Base-by-base conservation (phyloP, 2,888 invertebrate genomes). In the Carterocephalus palaemon region DNA sequence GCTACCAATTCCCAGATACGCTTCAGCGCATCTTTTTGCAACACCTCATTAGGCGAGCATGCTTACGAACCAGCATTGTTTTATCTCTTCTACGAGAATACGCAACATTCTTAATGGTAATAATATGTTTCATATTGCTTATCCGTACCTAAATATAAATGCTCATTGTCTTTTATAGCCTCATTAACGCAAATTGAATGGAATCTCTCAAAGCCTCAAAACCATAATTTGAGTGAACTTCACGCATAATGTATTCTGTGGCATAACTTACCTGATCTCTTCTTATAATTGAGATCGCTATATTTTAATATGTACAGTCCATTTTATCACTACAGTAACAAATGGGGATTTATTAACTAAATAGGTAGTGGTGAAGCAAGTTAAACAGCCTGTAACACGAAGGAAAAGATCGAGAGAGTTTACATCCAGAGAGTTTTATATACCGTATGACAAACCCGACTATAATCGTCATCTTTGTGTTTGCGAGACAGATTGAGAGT, bases 111-210 rank as follows among this genome's bases (percentile, higher is more conserved):
- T 46, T 53, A 48, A 42, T 41, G 49, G 9, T 42, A 34, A 28
- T 38, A 19, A 34, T 34, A 34, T 34, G 26, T 42, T 42, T 42
- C 54, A 59, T 59, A 62, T 57, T 60, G 55, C 59, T 57, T 49
- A 45, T 56, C 55, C 53, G 46, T 52, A 41, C 52, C 46, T 54
- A 41, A 45, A 49, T 47, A 45, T 37, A 45, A 47, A 53, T 51
- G 40, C 36, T 54, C 59, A 64, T 66, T 68, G 64, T 70, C 49
- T 61, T 56, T 57, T 57, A 43, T 56, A 59, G 45, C 52, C 61
- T 66, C 63, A 67, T 70, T 67, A 66, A 51, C 56, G 38, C 42
- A 39, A 62, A 65, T 67, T 52, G 37, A 42, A 42, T 42, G 34
- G 28, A 42, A 42, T 41, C 41, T 17, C 33, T 41, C 33, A 13